These are phyloP conservation scores for Ispidina picta DNA, from an alignment of 2,797 vertebrate genomes.

Conservation along the genomic window DNA sequence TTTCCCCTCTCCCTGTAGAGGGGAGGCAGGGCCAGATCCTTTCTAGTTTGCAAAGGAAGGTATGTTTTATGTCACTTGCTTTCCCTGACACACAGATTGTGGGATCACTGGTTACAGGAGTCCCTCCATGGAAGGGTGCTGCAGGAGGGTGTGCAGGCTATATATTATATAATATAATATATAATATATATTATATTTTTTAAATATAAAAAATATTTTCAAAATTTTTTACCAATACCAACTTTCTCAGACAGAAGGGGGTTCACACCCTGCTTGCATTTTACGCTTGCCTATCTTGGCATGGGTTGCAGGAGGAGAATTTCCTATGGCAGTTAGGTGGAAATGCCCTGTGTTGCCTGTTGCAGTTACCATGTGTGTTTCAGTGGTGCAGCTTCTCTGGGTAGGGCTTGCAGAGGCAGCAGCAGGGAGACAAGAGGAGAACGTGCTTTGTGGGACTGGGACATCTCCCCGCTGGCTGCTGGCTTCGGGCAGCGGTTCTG, in stretches of 20 bases:
- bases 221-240: too few species aligned
- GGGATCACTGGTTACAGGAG: neutral
- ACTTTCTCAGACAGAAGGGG: neutral
- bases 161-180: too few species aligned
- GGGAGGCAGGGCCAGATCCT: neutral
- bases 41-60: neutral
- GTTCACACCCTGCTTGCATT: neutral
- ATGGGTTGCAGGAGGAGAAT: neutral
- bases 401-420: neutral
- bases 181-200: too few species aligned
- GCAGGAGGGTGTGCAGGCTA: neutral
- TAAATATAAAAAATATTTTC: too few species aligned
- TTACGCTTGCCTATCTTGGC: neutral
- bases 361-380: neutral
- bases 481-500: neutral
- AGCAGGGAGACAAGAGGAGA: neutral
- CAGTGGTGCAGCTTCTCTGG: neutral
- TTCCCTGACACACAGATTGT: accelerated
- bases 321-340: neutral
- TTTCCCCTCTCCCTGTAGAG: neutral
- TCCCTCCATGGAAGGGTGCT: neutral
- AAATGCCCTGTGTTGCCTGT: neutral
- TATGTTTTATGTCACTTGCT: neutral
- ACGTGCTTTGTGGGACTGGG: neutral
- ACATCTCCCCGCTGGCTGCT: neutral